Evolutionary conservation across 1,140 invertebrate species (phyloP).

Genomic region (Scaptomyza pallida): DNA sequence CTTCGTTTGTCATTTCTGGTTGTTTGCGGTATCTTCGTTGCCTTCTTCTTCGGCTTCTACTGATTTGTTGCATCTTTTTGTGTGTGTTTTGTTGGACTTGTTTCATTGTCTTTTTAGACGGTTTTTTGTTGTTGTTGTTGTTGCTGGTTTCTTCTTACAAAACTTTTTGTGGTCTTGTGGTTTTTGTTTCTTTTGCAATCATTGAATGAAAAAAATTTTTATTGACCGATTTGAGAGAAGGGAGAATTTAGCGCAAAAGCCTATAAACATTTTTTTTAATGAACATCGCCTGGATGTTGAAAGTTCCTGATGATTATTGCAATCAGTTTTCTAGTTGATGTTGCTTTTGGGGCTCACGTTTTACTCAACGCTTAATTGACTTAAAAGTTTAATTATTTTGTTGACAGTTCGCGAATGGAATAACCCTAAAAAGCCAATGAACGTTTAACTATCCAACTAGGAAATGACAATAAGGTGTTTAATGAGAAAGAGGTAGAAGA

Average conservation of each 20-base stretch:
- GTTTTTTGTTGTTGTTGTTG: no score
- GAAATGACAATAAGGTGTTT: conserved; percentile 1
- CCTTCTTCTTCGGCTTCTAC: conserved; percentile 16
- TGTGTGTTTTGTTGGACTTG: conserved; percentile 31
- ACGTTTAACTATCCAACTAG: conserved; percentile 28
- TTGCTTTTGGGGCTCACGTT: no score
- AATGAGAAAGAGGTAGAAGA: neutral
- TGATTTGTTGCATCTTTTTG: conserved; percentile 34
- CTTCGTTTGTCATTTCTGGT: conserved; percentile 30
- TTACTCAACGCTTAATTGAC: conserved; percentile 58
- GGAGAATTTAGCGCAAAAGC: neutral
- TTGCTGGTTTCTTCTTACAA: conserved; percentile 10
- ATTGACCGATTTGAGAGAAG: neutral
- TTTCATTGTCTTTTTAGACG: conserved; percentile 15
- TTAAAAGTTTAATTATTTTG: conserved; percentile 64
- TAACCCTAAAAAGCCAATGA: conserved; percentile 39
- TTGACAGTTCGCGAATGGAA: conserved; percentile 41
- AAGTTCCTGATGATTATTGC: neutral
- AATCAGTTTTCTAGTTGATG: no score
- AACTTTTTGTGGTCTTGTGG: conserved; percentile 34
- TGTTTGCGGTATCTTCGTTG: conserved; percentile 25
- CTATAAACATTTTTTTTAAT: conserved; percentile 19
- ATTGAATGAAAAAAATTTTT: conserved; percentile 33
- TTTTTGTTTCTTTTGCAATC: conserved; percentile 23
- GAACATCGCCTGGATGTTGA: neutral